A percentile compares a stretch with the other conserved stretches of the same genome.
phyloP scores from a whole-genome alignment of 1,140 invertebrate species.

The Aphis gossypii region DNA sequence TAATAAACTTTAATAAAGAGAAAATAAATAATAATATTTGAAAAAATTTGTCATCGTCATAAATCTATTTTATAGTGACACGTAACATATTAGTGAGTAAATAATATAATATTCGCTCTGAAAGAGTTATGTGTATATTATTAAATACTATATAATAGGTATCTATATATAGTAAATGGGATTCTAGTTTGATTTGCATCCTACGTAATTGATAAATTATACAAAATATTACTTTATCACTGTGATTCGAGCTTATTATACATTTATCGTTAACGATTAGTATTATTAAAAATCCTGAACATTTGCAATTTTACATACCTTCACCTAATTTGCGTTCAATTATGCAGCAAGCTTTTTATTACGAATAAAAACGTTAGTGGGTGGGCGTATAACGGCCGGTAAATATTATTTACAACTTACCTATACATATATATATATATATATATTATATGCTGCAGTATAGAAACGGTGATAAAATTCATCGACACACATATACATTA shows the following conservation, averaged over 20 bases:
- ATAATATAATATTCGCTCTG: background rate
- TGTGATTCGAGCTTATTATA: background rate
- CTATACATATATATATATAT: no score
- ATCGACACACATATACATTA: background rate
- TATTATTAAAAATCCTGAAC: background rate
- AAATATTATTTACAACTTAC: background rate
- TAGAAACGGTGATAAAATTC: background rate
- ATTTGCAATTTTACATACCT: background rate
- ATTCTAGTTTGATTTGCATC: background rate
- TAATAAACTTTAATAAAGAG: background rate
- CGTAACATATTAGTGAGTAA: background rate
- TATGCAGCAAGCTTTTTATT: background rate
- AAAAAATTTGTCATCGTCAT: background rate
- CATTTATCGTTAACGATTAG: background rate
- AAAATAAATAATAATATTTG: background rate
- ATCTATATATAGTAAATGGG: no score
- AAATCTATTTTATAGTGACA: background rate
- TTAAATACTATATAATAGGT: background rate
- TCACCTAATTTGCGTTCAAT: background rate
- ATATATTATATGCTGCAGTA: background rate
- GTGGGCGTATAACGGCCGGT: no score
- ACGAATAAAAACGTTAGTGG: background rate
- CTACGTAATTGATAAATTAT: conserved; percentile 13
- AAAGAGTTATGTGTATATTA: no score
- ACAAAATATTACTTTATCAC: background rate